Evolutionary conservation across 2,113 vertebrate genomes (phyloP).

Genomic region (Hyperoodon ampullatus): DNA sequence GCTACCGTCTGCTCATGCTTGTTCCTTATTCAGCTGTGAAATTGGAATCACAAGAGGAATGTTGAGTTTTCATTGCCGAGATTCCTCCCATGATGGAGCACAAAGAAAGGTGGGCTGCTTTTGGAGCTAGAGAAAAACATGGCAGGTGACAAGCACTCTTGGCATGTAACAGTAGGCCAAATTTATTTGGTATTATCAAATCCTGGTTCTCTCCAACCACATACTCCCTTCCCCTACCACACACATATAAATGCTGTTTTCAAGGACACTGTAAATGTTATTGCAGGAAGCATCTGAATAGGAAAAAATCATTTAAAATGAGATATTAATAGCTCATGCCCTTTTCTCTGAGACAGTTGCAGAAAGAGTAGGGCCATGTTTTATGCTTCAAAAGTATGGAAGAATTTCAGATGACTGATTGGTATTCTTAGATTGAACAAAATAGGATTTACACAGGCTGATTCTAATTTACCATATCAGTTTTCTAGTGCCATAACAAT

Average conservation of each 20-base stretch:
- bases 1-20: not conserved
- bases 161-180: not conserved
- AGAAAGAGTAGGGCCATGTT: not conserved
- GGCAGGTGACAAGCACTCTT: constrained; percentile 33
- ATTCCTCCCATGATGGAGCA: not conserved
- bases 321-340: not conserved
- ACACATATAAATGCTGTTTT: constrained; percentile 12
- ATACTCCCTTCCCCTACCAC: not conserved
- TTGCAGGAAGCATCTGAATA: not conserved
- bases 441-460: not conserved
- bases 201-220: not conserved
- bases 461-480: not conserved
- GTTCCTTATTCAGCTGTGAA: constrained; percentile 59
- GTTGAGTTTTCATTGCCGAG: constrained; percentile 45
- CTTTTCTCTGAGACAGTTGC: not conserved
- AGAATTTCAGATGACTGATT: constrained; percentile 3
- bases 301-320: constrained; percentile 16
- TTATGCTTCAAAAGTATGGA: constrained; percentile 12
- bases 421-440: constrained; percentile 21
- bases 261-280: constrained; percentile 51
- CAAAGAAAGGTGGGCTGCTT: not conserved
- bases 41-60: constrained; percentile 28
- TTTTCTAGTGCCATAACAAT: constrained; percentile 1
- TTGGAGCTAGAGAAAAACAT: not conserved
- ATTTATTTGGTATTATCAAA: constrained; percentile 46